Evolutionary conservation across 1,140 invertebrate species (phyloP).

Genomic region (Drosophila insularis): DNA sequence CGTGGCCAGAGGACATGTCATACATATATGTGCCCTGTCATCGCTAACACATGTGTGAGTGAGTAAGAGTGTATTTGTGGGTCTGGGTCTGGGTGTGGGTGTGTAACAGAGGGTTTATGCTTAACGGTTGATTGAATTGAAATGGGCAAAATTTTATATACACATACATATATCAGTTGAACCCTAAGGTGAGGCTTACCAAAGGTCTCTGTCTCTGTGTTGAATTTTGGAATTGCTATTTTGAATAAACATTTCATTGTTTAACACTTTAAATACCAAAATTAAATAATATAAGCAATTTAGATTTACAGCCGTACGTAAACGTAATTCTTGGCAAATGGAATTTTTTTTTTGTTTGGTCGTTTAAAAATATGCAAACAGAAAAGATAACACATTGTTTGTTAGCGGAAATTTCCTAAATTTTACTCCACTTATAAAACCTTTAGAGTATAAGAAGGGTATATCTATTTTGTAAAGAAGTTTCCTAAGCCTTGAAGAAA

Average conservation of each 20-base stretch:
- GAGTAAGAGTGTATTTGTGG: not conserved
- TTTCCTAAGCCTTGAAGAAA: too few species aligned
- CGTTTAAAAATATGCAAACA: too few species aligned
- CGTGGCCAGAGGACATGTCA: conserved; percentile 45
- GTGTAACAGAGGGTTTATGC: conserved; percentile 42
- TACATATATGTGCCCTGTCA: conserved; percentile 12
- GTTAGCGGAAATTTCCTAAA: too few species aligned
- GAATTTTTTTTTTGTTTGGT: not conserved
- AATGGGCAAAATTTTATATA: conserved; percentile 32
- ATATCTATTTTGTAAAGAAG: too few species aligned
- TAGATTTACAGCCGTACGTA: not conserved
- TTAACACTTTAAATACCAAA: not conserved
- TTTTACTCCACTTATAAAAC: too few species aligned
- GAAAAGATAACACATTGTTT: too few species aligned
- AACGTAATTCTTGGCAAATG: not conserved
- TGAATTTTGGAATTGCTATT: not conserved
- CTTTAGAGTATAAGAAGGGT: too few species aligned
- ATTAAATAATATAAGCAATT: not conserved
- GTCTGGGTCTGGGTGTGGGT: conserved; percentile 40
- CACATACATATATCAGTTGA: conserved; percentile 18
- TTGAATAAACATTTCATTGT: conserved; percentile 1
- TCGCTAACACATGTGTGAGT: not conserved
- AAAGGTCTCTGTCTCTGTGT: not conserved
- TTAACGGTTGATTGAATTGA: conserved; percentile 71
- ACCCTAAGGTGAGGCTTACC: conserved; percentile 18